Base-by-base conservation (phyloP, 2,797 vertebrate species). In the Anguilla marmorata region DNA sequence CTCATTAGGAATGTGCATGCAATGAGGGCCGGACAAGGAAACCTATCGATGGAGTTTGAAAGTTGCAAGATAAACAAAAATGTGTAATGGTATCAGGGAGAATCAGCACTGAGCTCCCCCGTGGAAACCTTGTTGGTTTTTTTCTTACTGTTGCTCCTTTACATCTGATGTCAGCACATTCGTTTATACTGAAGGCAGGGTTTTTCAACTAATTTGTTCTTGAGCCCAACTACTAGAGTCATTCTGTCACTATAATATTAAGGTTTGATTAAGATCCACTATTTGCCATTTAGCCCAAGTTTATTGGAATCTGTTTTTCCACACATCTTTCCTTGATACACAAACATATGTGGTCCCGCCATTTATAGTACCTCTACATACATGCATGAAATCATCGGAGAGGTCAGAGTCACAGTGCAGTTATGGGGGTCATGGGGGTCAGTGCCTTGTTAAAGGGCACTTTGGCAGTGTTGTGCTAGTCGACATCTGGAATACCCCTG, bases 1-100 rank as follows among this genome's bases (percentile, higher is more conserved):
- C 74, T 80, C 76, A 80, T 80, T 80, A 80, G n/a, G 21, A 80
- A 80, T 80, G 76, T 48, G 76, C 4, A 9, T 45, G 41, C n/a
- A 27, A 27, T 24, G 1, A 48, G 0, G 21, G 45, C 45, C 3
- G 45, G 41, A 79, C 33, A 41, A 21, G 19, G 37, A 19, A 37
- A 50, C 9, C 41, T 50, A 48, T 82, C 45, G 45, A 82, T 2
- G 3, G 21, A 4, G 79, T 24, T 82, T 16, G 16, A 50, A 82
- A 82, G 48, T 48, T 0, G 7, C 79, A n/a, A 82, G 45, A 82
- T 48, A 82, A 82, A 82, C 76, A 80, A 48, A 37, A 45, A 14
- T 1, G 37, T 5, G 76, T 48, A 74, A 37, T 74, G 72, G 30
- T 74, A 16, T 24, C 12, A 11, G 33, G 74, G 37, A 41, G 74